phyloP scores from a whole-genome alignment of 2,113 vertebrate genomes.

The Protomyctophum bolini region DNA sequence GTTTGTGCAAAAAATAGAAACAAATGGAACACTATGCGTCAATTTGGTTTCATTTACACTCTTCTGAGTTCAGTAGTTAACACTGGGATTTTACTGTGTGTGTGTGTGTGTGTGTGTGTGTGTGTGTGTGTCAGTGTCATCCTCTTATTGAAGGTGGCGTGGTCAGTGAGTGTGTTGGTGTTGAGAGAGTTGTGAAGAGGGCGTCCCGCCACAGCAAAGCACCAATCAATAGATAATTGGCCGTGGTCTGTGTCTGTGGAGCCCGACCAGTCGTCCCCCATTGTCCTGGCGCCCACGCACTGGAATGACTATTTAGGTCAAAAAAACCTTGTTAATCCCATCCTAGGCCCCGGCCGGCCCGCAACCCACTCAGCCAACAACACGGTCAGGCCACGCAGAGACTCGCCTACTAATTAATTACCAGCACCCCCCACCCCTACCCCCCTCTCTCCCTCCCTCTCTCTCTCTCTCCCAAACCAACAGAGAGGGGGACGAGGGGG shows the following conservation, averaged over 20 bases:
- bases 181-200: conserved; percentile 78
- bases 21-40: too few species aligned
- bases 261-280: conserved; percentile 82
- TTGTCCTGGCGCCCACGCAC: conserved; percentile 78
- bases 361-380: conserved; percentile 48
- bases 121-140: conserved; percentile 13
- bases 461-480: conserved; percentile 28
- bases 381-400: conserved; percentile 67
- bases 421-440: conserved; percentile 75
- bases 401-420: conserved; percentile 85
- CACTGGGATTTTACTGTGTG: conserved; percentile 19
- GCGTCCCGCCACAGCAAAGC: conserved; percentile 80
- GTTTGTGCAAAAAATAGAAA: too few species aligned
- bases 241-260: conserved; percentile 80
- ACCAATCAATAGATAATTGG: conserved; percentile 92
- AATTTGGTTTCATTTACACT: too few species aligned
- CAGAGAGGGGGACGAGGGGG: conserved; percentile 13
- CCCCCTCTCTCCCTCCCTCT: conserved; percentile 16
- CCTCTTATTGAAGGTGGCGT: conserved; percentile 76
- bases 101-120: conserved; percentile 27
- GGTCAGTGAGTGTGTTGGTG: conserved; percentile 76
- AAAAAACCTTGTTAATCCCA: conserved; percentile 82
- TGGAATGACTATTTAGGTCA: conserved; percentile 89
- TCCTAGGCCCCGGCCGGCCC: conserved; percentile 37
- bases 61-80: too few species aligned